phyloP scores from a whole-genome alignment of 1,140 invertebrate species.

The Drosophila ironensis region DNA sequence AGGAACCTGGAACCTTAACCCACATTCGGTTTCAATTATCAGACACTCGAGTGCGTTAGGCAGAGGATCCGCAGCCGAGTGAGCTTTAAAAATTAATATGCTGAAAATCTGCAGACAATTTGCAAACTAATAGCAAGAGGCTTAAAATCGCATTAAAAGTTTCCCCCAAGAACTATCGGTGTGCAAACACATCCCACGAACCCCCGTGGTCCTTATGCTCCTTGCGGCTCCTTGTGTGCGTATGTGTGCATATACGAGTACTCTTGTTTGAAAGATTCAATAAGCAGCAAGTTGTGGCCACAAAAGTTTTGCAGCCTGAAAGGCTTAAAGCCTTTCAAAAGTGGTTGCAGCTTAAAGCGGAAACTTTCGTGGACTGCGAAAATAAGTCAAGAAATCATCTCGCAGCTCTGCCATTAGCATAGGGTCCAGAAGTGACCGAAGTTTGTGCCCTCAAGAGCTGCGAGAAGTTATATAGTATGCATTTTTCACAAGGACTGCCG shows the following conservation, averaged over 20 bases:
- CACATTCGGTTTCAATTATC: conserved; percentile 65
- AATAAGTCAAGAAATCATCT: conserved; percentile 64
- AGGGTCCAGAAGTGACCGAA: conserved; percentile 40
- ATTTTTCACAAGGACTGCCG: conserved; percentile 31
- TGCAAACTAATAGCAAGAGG: conserved; percentile 68
- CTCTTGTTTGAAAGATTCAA: conserved; percentile 49
- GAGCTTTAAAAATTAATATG: conserved; percentile 68
- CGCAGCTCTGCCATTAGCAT: conserved; percentile 53
- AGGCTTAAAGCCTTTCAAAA: conserved; percentile 56
- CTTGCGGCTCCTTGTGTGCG: background rate
- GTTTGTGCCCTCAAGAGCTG: conserved; percentile 26
- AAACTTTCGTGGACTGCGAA: conserved; percentile 25
- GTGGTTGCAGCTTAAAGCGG: conserved; percentile 35
- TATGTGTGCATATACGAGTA: background rate
- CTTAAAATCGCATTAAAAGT: conserved; percentile 78
- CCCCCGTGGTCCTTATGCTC: too few relatives aligned
- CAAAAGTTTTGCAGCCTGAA: conserved; percentile 46
- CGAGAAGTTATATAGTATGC: conserved; percentile 14
- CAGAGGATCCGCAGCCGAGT: conserved; percentile 13
- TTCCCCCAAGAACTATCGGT: conserved; percentile 44
- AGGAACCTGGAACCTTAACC: conserved; percentile 74
- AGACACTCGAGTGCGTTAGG: conserved; percentile 1
- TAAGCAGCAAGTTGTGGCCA: conserved; percentile 58
- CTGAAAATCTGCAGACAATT: conserved; percentile 70
- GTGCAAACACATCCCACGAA: conserved; percentile 13